Base-by-base conservation (phyloP, 2,888 invertebrate species). In the Ptilodon capucinus region DNA sequence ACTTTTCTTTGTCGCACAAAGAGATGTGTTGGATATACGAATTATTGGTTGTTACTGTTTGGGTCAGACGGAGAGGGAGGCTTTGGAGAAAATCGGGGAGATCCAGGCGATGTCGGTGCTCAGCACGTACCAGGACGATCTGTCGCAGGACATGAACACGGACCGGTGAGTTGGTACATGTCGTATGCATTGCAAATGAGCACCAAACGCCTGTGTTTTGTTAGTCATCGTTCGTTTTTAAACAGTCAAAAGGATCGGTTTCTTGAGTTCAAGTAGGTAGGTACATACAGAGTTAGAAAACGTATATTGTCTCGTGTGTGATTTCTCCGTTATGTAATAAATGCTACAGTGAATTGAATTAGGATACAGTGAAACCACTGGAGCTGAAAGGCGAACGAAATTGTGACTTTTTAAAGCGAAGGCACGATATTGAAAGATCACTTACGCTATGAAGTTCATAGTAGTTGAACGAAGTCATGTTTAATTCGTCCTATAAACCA, bases 111-210 rank as follows among this genome's bases (percentile, higher is more conserved):
- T 93, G 92, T 93, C 93, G 30, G 91, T 92, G 46, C 85, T 92
- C 68, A 93, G 92, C 83, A 92, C 91, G 65, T 92, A 92, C 78
- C 87, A 89, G 64, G 92, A 92, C 79, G 92, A 89, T 62, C 78
- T 92, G 51, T 93, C 93, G 6, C 84, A 86, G 65, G 92, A 92
- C 57, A 92, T 93, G 92, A 92, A 93, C 79, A 93, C 93, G 14
- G 91, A 91, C 56, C 89, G 91, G 93, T 93, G 82, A 90, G 91
- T 87, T 39, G 35, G 16, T 17, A 46, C 41, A 18, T 40, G 19
- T 32, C 45, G 51, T 44, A 40, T 46, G 38, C 41, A 46, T 51
- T 50, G 51, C 44, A 44, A 51, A 54, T 48, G 54, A 48, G 44
- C 45, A n/a, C 46, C 43, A 45, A 14, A 44, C 46, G 48, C 40